Conservation (phyloP, 2,113 vertebrate species). For the Tinamus guttatus region DNA sequence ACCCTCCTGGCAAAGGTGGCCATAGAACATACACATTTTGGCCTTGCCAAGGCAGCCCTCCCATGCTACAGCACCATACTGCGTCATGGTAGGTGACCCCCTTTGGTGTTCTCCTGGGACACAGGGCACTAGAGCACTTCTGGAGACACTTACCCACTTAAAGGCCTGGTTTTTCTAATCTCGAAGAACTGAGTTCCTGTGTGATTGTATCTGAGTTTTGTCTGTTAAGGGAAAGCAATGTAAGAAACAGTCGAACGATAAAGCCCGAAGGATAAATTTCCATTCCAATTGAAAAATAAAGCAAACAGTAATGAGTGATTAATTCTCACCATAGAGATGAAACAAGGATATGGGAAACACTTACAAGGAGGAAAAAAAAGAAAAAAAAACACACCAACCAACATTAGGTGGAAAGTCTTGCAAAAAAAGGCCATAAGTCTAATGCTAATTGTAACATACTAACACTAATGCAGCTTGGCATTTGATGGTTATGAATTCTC, state of each 20-base stretch:
- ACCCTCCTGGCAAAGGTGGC: not conserved
- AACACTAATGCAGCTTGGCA: not conserved
- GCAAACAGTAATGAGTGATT: not conserved
- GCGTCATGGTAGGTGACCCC: not conserved
- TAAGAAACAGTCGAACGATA: not conserved
- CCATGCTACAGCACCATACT: not conserved
- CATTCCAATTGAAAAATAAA: not conserved
- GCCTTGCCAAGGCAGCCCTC: not conserved
- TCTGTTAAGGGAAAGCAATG: conserved; percentile 75
- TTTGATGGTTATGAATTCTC: not conserved
- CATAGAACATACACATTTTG: not conserved
- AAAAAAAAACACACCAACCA: not conserved
- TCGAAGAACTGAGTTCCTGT: conserved; percentile 99
- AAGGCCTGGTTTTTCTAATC: conserved; percentile 94
- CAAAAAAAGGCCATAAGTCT: not conserved
- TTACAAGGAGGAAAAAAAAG: no score
- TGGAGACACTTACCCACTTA: conserved; percentile 89
- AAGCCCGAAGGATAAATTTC: not conserved
- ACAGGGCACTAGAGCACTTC: not conserved
- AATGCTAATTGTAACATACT: not conserved
- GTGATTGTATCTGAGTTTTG: conserved; percentile 92
- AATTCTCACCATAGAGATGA: not conserved
- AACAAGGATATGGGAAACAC: not conserved
- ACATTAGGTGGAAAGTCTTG: not conserved
- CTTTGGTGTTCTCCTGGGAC: no score